A percentile compares a stretch with the other conserved stretches of the same genome.
Evolutionary conservation across 2,888 invertebrate species (phyloP).

Genomic region (Amphipyra berbera): DNA sequence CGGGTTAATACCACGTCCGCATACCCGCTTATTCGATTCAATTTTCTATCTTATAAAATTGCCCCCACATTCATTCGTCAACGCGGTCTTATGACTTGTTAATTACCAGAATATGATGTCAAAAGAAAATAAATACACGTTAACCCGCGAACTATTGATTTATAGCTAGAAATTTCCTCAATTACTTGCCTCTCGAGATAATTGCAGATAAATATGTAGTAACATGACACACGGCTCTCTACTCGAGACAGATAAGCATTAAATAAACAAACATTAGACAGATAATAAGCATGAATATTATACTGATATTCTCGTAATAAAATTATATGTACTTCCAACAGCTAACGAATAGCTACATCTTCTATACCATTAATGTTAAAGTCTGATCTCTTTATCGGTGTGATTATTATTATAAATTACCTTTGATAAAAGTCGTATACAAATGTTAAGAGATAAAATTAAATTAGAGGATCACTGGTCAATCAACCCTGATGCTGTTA

Average conservation of each 20-base stretch:
- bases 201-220: slow-evolving; percentile 43
- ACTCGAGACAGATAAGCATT: slow-evolving; percentile 36
- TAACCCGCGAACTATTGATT: slow-evolving; percentile 30
- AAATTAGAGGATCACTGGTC: slow-evolving; percentile 48
- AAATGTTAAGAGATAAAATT: slow-evolving; percentile 56
- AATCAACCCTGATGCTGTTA: slow-evolving; percentile 22
- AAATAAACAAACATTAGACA: slow-evolving; percentile 44
- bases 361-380: slow-evolving; percentile 17
- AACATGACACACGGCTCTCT: slow-evolving; percentile 35
- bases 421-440: slow-evolving; percentile 53
- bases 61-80: slow-evolving; percentile 67
- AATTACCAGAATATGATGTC: slow-evolving; percentile 35
- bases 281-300: slow-evolving; percentile 35
- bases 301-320: slow-evolving; percentile 13
- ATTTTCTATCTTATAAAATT: slow-evolving; percentile 72
- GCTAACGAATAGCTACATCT: slow-evolving; percentile 16
- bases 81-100: slow-evolving; percentile 11
- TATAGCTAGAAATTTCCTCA: slow-evolving; percentile 41
- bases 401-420: slow-evolving; percentile 46
- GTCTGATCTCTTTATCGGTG: slow-evolving; percentile 46
- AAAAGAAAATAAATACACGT: slow-evolving; percentile 28
- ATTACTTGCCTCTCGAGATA: slow-evolving; percentile 44
- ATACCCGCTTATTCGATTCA: slow-evolving; percentile 74
- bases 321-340: slow-evolving; percentile 14
- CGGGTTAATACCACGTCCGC: slow-evolving; percentile 67